Percentiles rank a stretch among this genome's conserved stretches.
Evolutionary conservation across 2,888 invertebrate species (phyloP).

Genomic region (Emmelina monodactyla): DNA sequence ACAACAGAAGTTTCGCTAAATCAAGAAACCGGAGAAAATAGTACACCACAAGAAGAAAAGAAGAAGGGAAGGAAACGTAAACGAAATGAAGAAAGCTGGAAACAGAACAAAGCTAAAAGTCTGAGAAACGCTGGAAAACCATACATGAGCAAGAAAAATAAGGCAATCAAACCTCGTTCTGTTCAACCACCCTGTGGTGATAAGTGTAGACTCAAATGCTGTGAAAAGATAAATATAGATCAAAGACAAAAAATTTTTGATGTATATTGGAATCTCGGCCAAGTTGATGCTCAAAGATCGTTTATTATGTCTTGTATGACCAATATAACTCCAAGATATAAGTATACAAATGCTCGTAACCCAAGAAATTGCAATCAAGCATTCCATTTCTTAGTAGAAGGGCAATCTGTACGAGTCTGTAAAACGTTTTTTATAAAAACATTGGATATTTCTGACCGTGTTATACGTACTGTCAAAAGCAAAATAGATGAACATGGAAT

Average conservation of each 20-base stretch:
- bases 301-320: slow-evolving; percentile 16
- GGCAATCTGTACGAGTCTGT: slow-evolving; percentile 7
- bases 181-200: slow-evolving; percentile 14
- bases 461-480: slow-evolving; percentile 9
- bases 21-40: slow-evolving; percentile 9
- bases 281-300: slow-evolving; percentile 8
- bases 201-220: slow-evolving; percentile 9
- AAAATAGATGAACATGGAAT: slow-evolving; percentile 12
- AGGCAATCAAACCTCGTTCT: slow-evolving; percentile 12
- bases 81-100: slow-evolving; percentile 13
- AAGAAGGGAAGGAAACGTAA: slow-evolving; percentile 14
- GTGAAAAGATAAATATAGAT: slow-evolving; percentile 8
- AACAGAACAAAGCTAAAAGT: slow-evolving; percentile 13
- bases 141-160: slow-evolving; percentile 12
- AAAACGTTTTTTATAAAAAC: slow-evolving; percentile 11
- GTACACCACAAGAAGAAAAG: slow-evolving; percentile 11
- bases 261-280: slow-evolving; percentile 6
- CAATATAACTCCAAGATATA: slow-evolving; percentile 9
- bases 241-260: slow-evolving; percentile 3
- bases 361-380: slow-evolving; percentile 11
- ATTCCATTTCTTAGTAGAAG: slow-evolving; percentile 11
- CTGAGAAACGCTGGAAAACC: slow-evolving; percentile 13
- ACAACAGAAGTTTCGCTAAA: slow-evolving; percentile 8
- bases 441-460: slow-evolving; percentile 10
- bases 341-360: slow-evolving; percentile 7